A percentile compares a stretch with the other conserved stretches of the same genome.
Conservation (phyloP, 2,888 invertebrate genomes). For the Diabrotica balteata region DNA sequence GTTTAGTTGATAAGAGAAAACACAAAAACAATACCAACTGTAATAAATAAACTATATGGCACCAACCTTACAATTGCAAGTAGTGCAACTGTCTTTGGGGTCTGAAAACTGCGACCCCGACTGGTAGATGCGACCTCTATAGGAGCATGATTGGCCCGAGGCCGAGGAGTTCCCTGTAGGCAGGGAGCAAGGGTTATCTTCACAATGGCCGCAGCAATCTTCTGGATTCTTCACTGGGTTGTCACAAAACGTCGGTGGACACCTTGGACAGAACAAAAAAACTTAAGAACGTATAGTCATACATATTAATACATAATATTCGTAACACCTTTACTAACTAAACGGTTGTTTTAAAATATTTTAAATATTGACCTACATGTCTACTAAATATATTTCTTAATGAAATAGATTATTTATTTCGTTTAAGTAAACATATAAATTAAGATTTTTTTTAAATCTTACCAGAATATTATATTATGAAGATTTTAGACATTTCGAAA, state of each 20-base stretch:
- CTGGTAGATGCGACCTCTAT: slow-evolving; percentile 67
- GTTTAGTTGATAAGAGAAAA: slow-evolving; percentile 21
- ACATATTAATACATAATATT: not conserved
- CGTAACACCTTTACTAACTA: too few relatives aligned
- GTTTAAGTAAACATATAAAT: too few relatives aligned
- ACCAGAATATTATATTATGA: too few relatives aligned
- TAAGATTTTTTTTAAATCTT: too few relatives aligned
- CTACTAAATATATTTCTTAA: too few relatives aligned
- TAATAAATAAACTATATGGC: not conserved
- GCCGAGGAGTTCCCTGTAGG: slow-evolving; percentile 50
- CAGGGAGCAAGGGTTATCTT: slow-evolving; percentile 64
- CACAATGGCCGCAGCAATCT: slow-evolving; percentile 76
- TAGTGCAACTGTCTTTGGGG: slow-evolving; percentile 72
- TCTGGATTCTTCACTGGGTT: slow-evolving; percentile 70
- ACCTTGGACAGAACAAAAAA: slow-evolving; percentile 60
- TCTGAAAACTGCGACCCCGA: slow-evolving; percentile 68
- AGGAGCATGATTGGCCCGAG: slow-evolving; percentile 67
- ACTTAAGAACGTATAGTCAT: slow-evolving; percentile 54
- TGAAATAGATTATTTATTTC: too few relatives aligned
- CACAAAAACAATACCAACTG: slow-evolving; percentile 13
- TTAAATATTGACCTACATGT: too few relatives aligned
- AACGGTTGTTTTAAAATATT: too few relatives aligned
- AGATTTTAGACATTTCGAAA: too few relatives aligned
- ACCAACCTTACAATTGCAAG: slow-evolving; percentile 78
- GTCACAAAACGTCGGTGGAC: slow-evolving; percentile 74